Percentiles rank a stretch among this genome's conserved stretches.
These are phyloP conservation scores for Stigmatopora argus DNA, from an alignment of 2,113 vertebrate genomes.

Conservation along the genomic window DNA sequence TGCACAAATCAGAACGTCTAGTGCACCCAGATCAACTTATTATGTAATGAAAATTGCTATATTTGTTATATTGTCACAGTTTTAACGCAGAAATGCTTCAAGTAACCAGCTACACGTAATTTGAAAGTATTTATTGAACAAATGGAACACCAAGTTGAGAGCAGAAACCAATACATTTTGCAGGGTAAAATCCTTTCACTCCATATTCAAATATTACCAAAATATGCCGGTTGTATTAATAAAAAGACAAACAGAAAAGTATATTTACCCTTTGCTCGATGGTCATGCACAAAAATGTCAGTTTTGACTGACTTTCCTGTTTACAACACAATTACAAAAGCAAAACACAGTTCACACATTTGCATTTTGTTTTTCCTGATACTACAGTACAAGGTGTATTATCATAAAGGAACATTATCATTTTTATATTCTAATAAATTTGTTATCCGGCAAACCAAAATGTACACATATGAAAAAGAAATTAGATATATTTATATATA, in stretches of 20 bases:
- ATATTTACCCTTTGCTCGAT: slow-evolving; percentile 23
- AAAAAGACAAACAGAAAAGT: slow-evolving; percentile 37
- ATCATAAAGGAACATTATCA: slow-evolving; percentile 67
- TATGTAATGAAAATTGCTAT: too few species aligned
- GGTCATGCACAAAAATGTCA: slow-evolving; percentile 61
- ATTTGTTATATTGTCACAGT: too few species aligned
- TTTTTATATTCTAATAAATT: slow-evolving; percentile 70
- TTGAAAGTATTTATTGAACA: slow-evolving; percentile 73
- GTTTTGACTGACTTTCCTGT: slow-evolving; percentile 69
- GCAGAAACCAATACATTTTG: slow-evolving; percentile 42
- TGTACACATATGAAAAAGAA: slow-evolving; percentile 73
- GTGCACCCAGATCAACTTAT: too few species aligned
- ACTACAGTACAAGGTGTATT: slow-evolving; percentile 73
- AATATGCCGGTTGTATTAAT: slow-evolving; percentile 27
- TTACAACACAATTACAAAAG: slow-evolving; percentile 60
- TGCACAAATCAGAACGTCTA: neutral
- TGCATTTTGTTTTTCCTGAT: slow-evolving; percentile 51
- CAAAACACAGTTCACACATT: slow-evolving; percentile 64
- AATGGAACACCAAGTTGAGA: slow-evolving; percentile 57
- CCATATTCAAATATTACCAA: slow-evolving; percentile 46
- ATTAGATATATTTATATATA: slow-evolving; percentile 24
- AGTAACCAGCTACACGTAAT: slow-evolving; percentile 36
- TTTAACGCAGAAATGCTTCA: neutral
- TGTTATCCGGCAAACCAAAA: slow-evolving; percentile 73
- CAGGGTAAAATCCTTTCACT: slow-evolving; percentile 28